Base-by-base conservation (phyloP, 2,113 vertebrate species). In the Chionodraco myersi region DNA sequence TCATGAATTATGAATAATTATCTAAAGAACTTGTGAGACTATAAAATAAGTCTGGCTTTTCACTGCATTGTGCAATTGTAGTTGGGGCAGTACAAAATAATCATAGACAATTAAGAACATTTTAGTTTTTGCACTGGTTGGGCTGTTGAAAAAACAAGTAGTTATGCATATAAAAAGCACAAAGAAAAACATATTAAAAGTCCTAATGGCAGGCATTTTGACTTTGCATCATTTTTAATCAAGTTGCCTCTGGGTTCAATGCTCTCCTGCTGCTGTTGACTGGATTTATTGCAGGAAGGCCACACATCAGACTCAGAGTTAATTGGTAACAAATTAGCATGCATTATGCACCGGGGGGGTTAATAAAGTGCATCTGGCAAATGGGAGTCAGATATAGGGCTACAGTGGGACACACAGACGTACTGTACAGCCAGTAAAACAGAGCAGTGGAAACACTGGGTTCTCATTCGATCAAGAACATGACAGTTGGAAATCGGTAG, bases 251-350 rank as follows among this genome's bases (percentile, higher is more conserved):
- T 57, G 48, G 72, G 60, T 88, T 70, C 30, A 6, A 69, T 73
- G 58, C 69, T 58, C 15, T 65, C 58, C 49, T 72, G 75, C 66
- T 57, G 57, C 64, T 78, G 80, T 48, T 78, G 79, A 77, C 80
- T 84, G 80, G 47, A 44, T 84, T 75, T 64, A 69, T 80, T 64
- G 75, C 58, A 77, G 51, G 14, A 52, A 47, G 72, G 10, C 52
- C 41, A 77, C 61, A 66, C 74, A 75, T 71, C 53, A 62, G 72
- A 67, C 73, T 63, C 57, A 10, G 54, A 87, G 88, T 88, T 93
- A 93, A 93, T 90, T 90, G 77, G 85, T 84, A 77, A 89, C 87
- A 92, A 89, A 93, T 88, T 78, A 86, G 80, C 47, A 76, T n/a
- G 36, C 63, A 74, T 72, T 83, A 73, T 69, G 73, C 78, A 74